These are phyloP conservation scores for Drosophila bunnanda DNA, from an alignment of 2,888 invertebrate species.

Conservation along the genomic window DNA sequence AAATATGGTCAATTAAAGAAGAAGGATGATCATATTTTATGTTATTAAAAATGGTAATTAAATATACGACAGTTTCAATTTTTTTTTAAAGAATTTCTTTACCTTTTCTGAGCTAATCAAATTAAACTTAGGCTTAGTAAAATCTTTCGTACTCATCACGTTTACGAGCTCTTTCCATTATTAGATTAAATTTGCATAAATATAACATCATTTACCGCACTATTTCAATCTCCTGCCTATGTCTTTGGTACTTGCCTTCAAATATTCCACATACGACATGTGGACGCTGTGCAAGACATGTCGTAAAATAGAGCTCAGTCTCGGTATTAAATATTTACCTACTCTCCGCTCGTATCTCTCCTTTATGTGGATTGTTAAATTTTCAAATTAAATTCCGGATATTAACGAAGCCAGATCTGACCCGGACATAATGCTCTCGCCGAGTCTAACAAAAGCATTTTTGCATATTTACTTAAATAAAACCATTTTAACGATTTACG, in stretches of 20 bases:
- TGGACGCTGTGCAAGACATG: slow-evolving; percentile 5
- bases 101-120: background rate
- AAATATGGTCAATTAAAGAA: background rate
- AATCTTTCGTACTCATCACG: background rate
- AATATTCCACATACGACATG: slow-evolving; percentile 33
- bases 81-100: background rate
- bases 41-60: background rate
- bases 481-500: slow-evolving; percentile 76
- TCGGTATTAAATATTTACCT: slow-evolving; percentile 38
- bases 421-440: slow-evolving; percentile 45
- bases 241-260: background rate
- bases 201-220: slow-evolving; percentile 16
- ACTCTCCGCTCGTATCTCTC: slow-evolving; percentile 15
- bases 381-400: slow-evolving; percentile 52
- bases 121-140: background rate
- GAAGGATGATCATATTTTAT: background rate
- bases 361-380: slow-evolving; percentile 53
- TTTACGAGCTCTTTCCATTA: background rate
- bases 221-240: slow-evolving; percentile 7
- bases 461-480: slow-evolving; percentile 77
- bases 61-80: too few species aligned
- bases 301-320: slow-evolving; percentile 29
- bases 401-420: slow-evolving; percentile 47
- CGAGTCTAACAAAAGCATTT: slow-evolving; percentile 59
- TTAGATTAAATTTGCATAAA: slow-evolving; percentile 19